Evolutionary conservation across 2,113 vertebrate species (phyloP).

Genomic region (Naja naja): DNA sequence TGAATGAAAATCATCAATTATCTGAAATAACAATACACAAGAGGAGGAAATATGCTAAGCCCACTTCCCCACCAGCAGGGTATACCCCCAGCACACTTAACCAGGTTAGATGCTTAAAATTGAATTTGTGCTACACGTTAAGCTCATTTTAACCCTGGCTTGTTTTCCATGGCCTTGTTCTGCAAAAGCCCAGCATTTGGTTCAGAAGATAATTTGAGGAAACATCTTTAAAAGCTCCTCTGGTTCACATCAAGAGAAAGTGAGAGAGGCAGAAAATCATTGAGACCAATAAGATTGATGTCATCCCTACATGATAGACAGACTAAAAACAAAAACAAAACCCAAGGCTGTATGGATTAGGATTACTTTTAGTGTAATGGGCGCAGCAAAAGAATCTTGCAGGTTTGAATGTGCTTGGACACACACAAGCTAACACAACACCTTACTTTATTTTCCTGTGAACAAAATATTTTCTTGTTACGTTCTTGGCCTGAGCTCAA

Average conservation of each 20-base stretch:
- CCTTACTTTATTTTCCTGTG: neutral
- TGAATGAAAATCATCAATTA: neutral
- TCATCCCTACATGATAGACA: neutral
- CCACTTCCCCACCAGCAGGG: neutral
- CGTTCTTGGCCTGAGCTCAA: neutral
- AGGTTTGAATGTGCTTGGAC: neutral
- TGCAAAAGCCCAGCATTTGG: neutral
- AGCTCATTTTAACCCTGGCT: neutral
- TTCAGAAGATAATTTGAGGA: neutral
- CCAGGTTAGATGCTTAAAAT: neutral
- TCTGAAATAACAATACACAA: neutral
- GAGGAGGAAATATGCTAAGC: neutral
- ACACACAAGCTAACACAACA: neutral
- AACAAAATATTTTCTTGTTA: neutral
- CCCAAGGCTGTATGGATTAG: neutral
- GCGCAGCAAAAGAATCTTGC: neutral
- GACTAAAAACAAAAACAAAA: neutral
- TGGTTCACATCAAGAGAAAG: neutral
- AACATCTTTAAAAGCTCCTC: neutral
- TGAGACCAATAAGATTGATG: neutral
- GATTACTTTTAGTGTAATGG: neutral
- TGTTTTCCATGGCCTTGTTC: neutral
- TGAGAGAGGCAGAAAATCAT: neutral
- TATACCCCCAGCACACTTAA: neutral
- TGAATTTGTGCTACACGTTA: neutral